A percentile compares a stretch with the other conserved stretches of the same genome.
Evolutionary conservation across 1,140 invertebrate species (phyloP).

Genomic region (Drosophila nigromelanica): DNA sequence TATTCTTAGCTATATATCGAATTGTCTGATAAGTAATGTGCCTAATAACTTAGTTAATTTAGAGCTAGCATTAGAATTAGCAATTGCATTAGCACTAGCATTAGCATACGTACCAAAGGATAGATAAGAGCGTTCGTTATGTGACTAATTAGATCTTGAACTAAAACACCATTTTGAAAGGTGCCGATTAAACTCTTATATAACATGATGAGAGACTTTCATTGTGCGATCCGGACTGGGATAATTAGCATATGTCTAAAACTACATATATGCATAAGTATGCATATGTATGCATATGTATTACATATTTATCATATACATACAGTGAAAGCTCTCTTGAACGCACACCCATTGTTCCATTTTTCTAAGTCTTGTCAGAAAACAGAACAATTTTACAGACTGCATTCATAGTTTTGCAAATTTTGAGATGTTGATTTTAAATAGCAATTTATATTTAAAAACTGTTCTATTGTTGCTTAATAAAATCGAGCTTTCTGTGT

Average conservation of each 20-base stretch:
- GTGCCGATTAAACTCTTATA: background rate
- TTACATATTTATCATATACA: conserved; percentile 4
- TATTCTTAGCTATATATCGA: background rate
- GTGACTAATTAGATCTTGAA: background rate
- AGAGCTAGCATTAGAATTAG: conserved; percentile 3
- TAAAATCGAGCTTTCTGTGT: too few relatives aligned
- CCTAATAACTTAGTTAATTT: conserved; percentile 1
- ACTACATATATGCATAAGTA: conserved; percentile 2
- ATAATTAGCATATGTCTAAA: background rate
- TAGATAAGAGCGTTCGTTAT: background rate
- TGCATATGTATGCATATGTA: conserved; percentile 1
- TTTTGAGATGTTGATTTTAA: too few relatives aligned
- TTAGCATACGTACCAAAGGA: background rate
- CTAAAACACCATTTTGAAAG: background rate
- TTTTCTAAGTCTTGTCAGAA: too few relatives aligned
- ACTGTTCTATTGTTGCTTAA: too few relatives aligned
- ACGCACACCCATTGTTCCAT: too few relatives aligned
- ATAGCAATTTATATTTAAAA: too few relatives aligned
- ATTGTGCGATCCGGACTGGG: background rate
- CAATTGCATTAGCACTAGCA: background rate
- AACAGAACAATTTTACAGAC: too few relatives aligned
- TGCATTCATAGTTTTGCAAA: too few relatives aligned
- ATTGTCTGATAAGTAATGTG: background rate
- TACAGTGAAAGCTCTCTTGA: too few relatives aligned
- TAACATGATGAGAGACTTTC: background rate